phyloP scores from a whole-genome alignment of 2,888 invertebrate genomes.

The Pandemis heparana region DNA sequence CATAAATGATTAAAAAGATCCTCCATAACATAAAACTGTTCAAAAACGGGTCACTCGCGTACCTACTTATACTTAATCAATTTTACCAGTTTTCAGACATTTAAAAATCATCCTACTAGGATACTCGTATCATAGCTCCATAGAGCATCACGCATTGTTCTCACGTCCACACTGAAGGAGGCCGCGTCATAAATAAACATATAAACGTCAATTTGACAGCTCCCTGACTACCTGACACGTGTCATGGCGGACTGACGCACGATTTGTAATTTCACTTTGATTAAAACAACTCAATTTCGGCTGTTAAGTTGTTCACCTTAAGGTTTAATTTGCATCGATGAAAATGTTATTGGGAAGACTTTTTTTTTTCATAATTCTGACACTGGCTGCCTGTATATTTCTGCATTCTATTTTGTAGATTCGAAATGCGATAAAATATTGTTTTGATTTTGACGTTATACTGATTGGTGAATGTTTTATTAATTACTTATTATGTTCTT shows the following conservation, averaged over 20 bases:
- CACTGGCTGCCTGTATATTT: conserved; percentile 69
- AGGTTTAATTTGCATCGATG: conserved; percentile 47
- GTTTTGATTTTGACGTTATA: conserved; percentile 31
- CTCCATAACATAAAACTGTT: no score
- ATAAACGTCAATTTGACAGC: conserved; percentile 77
- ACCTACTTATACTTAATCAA: no score
- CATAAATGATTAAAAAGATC: no score
- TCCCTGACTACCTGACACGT: conserved; percentile 73
- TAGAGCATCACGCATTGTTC: conserved; percentile 51
- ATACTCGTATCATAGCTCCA: conserved; percentile 43
- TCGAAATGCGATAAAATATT: conserved; percentile 58
- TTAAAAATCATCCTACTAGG: no score
- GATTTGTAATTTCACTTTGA: conserved; percentile 54
- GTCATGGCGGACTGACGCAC: conserved; percentile 63
- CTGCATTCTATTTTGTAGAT: conserved; percentile 69
- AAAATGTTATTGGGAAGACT: conserved; percentile 40
- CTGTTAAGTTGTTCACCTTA: conserved; percentile 42
- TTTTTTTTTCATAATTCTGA: conserved; percentile 51
- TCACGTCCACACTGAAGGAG: conserved; percentile 69
- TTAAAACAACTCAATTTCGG: conserved; percentile 45
- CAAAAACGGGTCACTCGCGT: no score
- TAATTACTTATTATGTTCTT: not conserved
- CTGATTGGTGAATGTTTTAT: conserved; percentile 14
- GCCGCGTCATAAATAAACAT: conserved; percentile 73
- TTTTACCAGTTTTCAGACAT: no score